Evolutionary conservation across 2,888 invertebrate genomes (phyloP).

Genomic region (Sinohyriopsis cumingii): DNA sequence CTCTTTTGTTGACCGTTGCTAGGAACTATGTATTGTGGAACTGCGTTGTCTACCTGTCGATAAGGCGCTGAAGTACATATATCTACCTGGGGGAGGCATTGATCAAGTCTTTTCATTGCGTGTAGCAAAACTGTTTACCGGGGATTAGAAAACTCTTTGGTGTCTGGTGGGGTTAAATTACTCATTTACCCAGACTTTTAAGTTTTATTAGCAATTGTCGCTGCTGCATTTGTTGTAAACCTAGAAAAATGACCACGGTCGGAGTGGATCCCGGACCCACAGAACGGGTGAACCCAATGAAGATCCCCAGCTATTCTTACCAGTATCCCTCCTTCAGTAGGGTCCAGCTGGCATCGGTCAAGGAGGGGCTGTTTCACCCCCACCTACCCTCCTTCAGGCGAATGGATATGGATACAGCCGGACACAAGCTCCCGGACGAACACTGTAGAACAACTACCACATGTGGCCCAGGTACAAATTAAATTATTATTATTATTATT

Average conservation of each 20-base stretch:
- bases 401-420: constrained; percentile 70
- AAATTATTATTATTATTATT: not conserved
- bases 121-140: not conserved
- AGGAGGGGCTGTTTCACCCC: constrained; percentile 68
- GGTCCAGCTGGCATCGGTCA: constrained; percentile 67
- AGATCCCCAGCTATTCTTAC: constrained; percentile 66
- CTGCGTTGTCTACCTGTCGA: not conserved
- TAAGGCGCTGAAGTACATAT: not conserved
- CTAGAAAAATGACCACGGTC: constrained; percentile 63
- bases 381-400: constrained; percentile 65
- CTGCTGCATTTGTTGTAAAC: not conserved
- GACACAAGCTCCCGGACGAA: constrained; percentile 67
- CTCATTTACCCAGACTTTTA: not conserved
- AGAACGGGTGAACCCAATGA: constrained; percentile 54
- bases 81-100: too few relatives aligned
- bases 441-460: constrained; percentile 66
- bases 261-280: constrained; percentile 52
- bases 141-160: too few relatives aligned
- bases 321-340: constrained; percentile 62
- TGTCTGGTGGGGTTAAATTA: not conserved
- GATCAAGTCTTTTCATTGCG: constrained; percentile 2
- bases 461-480: constrained; percentile 59
- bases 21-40: constrained; percentile 30
- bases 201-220: not conserved
- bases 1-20: constrained; percentile 49